Conservation (phyloP, 1,140 invertebrate genomes). For the Eulimnadia texana region DNA sequence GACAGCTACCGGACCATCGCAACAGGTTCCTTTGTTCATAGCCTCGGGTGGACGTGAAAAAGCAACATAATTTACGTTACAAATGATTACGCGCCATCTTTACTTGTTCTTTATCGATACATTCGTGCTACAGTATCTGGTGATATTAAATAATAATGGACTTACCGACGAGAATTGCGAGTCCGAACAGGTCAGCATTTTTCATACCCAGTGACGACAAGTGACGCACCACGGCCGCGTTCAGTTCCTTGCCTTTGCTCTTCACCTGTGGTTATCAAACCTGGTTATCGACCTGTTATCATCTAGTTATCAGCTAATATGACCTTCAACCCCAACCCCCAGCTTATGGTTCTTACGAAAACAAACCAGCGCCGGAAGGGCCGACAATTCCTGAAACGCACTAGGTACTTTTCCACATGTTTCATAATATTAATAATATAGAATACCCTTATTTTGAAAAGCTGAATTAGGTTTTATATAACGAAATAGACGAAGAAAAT, state of each 20-base stretch:
- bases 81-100: too few species aligned
- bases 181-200: constrained; percentile 66
- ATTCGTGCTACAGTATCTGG: too few species aligned
- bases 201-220: constrained; percentile 59
- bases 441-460: too few species aligned
- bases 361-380: background rate
- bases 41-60: background rate
- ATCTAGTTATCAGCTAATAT: too few species aligned
- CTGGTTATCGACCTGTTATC: background rate
- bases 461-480: too few species aligned
- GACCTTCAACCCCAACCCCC: too few species aligned
- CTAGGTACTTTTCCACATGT: background rate
- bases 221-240: constrained; percentile 61
- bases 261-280: constrained; percentile 49
- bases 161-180: constrained; percentile 64
- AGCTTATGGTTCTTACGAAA: background rate
- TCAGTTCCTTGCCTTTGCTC: constrained; percentile 65
- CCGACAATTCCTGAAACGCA: background rate
- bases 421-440: background rate
- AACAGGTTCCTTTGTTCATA: background rate
- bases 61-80: background rate
- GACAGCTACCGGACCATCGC: background rate
- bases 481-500: too few species aligned
- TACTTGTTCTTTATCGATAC: too few species aligned
- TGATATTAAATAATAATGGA: too few species aligned